A percentile compares a stretch with the other conserved stretches of the same genome.
These are phyloP conservation scores for Dilophus febrilis DNA, from an alignment of 2,888 invertebrate genomes.

Conservation along the genomic window DNA sequence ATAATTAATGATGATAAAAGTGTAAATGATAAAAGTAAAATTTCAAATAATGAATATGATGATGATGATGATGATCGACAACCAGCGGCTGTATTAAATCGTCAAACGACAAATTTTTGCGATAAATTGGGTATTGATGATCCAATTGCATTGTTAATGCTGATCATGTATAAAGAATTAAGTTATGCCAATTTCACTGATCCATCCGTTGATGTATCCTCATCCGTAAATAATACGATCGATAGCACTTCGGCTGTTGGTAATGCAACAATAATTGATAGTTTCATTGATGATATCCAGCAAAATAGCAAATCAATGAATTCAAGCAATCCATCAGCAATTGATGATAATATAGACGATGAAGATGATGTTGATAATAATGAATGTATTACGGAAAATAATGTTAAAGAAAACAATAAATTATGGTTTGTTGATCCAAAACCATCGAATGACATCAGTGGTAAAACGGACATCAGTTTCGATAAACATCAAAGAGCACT, in stretches of 20 bases:
- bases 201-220: constrained; percentile 5
- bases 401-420: too few species aligned
- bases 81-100: constrained; percentile 40
- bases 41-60: constrained; percentile 26
- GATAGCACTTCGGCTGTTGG: background rate
- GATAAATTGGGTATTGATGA: constrained; percentile 59
- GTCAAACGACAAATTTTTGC: constrained; percentile 52
- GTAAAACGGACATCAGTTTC: background rate
- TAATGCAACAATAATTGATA: background rate
- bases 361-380: constrained; percentile 1
- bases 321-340: constrained; percentile 14
- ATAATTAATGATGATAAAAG: too few species aligned
- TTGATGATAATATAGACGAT: constrained; percentile 5
- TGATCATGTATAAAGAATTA: constrained; percentile 31
- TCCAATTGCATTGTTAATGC: constrained; percentile 49
- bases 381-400: too few species aligned
- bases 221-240: too few species aligned
- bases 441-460: background rate
- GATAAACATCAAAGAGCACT: background rate
- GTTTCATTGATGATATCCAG: background rate
- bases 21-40: constrained; percentile 26
- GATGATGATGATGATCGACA: constrained; percentile 22
- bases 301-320: constrained; percentile 3
- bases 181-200: constrained; percentile 17
- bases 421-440: too few species aligned